Evolutionary conservation across 2,113 vertebrate species (phyloP).

Genomic region (Cyprinodon brontotheroides): DNA sequence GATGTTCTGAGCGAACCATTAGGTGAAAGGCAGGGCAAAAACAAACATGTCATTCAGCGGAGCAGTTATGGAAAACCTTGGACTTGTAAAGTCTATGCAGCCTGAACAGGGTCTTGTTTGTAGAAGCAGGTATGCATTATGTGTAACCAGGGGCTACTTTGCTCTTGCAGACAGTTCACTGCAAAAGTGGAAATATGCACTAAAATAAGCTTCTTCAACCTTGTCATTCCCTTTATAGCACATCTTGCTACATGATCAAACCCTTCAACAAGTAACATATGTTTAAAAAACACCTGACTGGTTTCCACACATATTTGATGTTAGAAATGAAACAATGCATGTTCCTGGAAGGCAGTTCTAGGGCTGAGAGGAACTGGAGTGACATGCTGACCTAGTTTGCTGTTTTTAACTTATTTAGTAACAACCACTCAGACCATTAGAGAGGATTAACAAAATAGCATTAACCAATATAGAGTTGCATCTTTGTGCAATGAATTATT

Average conservation of each 20-base stretch:
- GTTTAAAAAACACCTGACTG: constrained; percentile 4
- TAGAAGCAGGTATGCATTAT: constrained; percentile 45
- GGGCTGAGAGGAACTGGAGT: constrained; percentile 10
- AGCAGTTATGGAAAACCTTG: constrained; percentile 55
- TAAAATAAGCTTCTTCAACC: constrained; percentile 52
- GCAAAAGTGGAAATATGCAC: constrained; percentile 33
- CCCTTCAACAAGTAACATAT: constrained; percentile 2
- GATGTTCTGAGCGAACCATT: constrained; percentile 69
- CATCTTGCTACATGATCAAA: constrained; percentile 20
- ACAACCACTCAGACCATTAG: neutral
- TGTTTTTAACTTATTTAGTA: constrained; percentile 14
- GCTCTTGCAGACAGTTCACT: constrained; percentile 42
- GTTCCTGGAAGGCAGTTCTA: constrained; percentile 15
- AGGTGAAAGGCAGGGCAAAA: constrained; percentile 57
- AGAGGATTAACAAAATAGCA: neutral
- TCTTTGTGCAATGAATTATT: neutral
- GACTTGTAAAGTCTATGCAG: constrained; percentile 41
- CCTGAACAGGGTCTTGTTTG: constrained; percentile 40
- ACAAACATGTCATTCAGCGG: constrained; percentile 34
- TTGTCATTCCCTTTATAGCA: constrained; percentile 26
- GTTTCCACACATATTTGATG: constrained; percentile 8
- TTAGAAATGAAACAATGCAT: neutral
- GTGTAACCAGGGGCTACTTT: constrained; percentile 48
- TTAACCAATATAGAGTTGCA: neutral
- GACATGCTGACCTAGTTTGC: constrained; percentile 29